Evolutionary conservation across 2,113 vertebrate genomes (phyloP), one percentile per base, ranked within the genome.

Genomic region (Pipa parva): DNA sequence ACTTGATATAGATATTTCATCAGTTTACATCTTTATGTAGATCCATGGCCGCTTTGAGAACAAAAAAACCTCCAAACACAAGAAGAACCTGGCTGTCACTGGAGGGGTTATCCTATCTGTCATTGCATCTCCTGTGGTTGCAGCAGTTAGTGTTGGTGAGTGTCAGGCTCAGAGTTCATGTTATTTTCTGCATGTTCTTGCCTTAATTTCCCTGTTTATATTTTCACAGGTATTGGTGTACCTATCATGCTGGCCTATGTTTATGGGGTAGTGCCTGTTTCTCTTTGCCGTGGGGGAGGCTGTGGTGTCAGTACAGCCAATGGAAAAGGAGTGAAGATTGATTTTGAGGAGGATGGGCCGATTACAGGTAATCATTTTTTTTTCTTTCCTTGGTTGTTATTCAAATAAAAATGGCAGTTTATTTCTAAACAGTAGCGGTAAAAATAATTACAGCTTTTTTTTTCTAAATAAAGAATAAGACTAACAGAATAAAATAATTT

Each of bases 201-300:
- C 26, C 13, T 51, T 26, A 7, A 45, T 24, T 26, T 52, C 25
- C 27, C 13, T 26, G 27, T 21, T 5, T n/a, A 2, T 11, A 1
- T 5, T 22, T 65, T 4, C 33, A 0, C 80, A 99, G 97, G 97
- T 25, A 97, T 99, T n/a, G 95, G 97, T 0, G 95, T 99, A 11
- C 97, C 97, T 74, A 99, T 99, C 87, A 99, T 99, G 97, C 70
- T 99, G 86, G 97, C 97, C 1, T 99, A 99, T 1, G 97, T 99
- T 51, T 99, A 99, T 10, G 97, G 97, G 0, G 97, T 99, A 1
- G 97, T 99, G 62, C 97, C 97, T 25, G 95, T 99, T 76, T 99
- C 95, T 2, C 90, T 99, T 77, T 99, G 97, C 78, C 89, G 97
- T 3, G 95, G 97, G 0, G 95, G 97, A 0, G 97, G 97, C 73